Evolutionary conservation across 2,888 invertebrate genomes (phyloP).

Genomic region (Cistogaster globosa): DNA sequence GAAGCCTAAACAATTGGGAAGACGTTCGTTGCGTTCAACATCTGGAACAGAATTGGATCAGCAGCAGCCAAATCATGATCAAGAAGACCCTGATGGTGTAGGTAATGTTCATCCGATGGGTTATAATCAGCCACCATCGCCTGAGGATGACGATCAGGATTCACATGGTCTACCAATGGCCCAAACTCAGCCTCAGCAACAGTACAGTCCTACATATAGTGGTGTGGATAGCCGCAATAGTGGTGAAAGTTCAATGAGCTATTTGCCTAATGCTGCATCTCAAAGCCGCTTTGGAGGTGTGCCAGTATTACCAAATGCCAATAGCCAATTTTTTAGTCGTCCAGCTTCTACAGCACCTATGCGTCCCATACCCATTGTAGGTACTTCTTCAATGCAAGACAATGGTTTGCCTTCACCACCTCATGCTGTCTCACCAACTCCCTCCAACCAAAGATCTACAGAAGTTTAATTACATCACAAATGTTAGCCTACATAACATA

Average conservation of each 20-base stretch:
- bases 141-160: constrained; percentile 75
- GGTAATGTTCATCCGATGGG: constrained; percentile 75
- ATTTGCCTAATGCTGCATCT: constrained; percentile 76
- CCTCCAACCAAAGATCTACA: constrained; percentile 81
- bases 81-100: constrained; percentile 72
- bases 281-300: constrained; percentile 82
- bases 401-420: constrained; percentile 81
- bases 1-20: constrained; percentile 85
- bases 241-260: constrained; percentile 79
- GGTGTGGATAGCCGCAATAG: constrained; percentile 81
- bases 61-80: constrained; percentile 62
- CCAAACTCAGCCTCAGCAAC: constrained; percentile 71
- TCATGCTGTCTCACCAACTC: constrained; percentile 81
- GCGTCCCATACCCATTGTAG: constrained; percentile 72
- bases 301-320: constrained; percentile 80
- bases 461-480: constrained; percentile 79
- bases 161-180: constrained; percentile 22
- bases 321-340: constrained; percentile 79
- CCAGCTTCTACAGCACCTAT: constrained; percentile 76
- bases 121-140: constrained; percentile 78
- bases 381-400: constrained; percentile 79
- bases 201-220: constrained; percentile 83
- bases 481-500: not conserved
- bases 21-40: constrained; percentile 84
- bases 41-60: constrained; percentile 81